These are phyloP conservation scores for Megatriorchis doriae DNA, from an alignment of 2,113 vertebrate species.

Conservation along the genomic window DNA sequence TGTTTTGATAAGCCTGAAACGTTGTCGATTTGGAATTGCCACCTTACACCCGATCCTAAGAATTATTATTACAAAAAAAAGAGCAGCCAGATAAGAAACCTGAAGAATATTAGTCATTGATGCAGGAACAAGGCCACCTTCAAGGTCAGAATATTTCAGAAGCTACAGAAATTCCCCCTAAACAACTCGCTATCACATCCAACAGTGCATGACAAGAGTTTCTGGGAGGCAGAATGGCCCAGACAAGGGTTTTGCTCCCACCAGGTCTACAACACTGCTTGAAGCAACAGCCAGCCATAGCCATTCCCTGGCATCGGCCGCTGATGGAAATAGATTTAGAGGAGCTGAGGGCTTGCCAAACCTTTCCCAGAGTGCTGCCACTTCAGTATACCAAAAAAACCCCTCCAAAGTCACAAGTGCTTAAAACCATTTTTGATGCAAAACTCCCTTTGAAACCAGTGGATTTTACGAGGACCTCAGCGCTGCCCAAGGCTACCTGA, in stretches of 20 bases:
- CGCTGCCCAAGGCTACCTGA: not conserved
- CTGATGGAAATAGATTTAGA: not conserved
- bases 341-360: not conserved
- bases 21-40: not conserved
- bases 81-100: not conserved
- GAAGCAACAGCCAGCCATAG: not conserved
- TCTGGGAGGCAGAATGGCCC: not conserved
- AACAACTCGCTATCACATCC: not conserved
- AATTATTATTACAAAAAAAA: not conserved
- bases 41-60: not conserved
- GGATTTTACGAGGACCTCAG: not conserved
- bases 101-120: not conserved
- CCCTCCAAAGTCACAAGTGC: not conserved
- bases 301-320: not conserved
- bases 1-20: not conserved
- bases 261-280: not conserved
- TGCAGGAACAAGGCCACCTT: not conserved
- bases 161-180: not conserved
- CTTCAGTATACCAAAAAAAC: not conserved
- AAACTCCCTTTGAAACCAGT: not conserved
- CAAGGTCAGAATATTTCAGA: not conserved
- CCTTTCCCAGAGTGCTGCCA: not conserved
- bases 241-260: not conserved
- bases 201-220: not conserved
- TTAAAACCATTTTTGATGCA: not conserved